These are phyloP conservation scores for Zhengitettix transpicula DNA, from an alignment of 2,888 invertebrate species.

Conservation along the genomic window DNA sequence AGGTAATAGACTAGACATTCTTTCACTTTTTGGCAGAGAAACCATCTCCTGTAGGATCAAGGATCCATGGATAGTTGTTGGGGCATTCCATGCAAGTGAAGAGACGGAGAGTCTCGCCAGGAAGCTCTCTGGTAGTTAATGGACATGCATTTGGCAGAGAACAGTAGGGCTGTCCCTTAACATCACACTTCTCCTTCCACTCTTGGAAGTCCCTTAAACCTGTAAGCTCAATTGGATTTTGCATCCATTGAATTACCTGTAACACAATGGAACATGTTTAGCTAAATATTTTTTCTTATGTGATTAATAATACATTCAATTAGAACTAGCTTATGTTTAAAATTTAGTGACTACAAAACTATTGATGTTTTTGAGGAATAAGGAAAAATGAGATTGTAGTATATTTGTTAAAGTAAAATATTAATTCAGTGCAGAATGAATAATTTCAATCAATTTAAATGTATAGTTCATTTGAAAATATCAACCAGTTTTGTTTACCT, in stretches of 20 bases:
- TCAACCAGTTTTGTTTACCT: slow-evolving; percentile 25
- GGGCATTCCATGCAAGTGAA: slow-evolving; percentile 95
- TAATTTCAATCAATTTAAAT: too few relatives aligned
- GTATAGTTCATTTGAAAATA: too few relatives aligned
- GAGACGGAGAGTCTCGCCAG: slow-evolving; percentile 78
- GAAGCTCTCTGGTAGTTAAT: slow-evolving; percentile 72
- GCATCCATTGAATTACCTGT: slow-evolving; percentile 91
- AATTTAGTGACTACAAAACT: too few relatives aligned
- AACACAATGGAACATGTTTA: background rate
- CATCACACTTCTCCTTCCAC: slow-evolving; percentile 91
- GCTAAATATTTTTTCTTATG: too few relatives aligned
- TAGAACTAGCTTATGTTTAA: too few relatives aligned
- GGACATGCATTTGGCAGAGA: slow-evolving; percentile 84
- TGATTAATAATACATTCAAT: too few relatives aligned
- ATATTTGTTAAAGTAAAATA: too few relatives aligned
- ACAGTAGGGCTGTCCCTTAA: slow-evolving; percentile 85
- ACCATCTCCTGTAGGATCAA: slow-evolving; percentile 88
- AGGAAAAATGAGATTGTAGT: too few relatives aligned
- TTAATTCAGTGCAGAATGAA: too few relatives aligned
- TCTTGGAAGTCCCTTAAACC: slow-evolving; percentile 80
- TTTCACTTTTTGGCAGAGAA: slow-evolving; percentile 55
- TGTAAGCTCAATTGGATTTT: slow-evolving; percentile 76
- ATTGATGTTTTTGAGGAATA: too few relatives aligned
- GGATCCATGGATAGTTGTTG: slow-evolving; percentile 87
- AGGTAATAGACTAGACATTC: background rate